Percentiles rank a stretch among this genome's conserved stretches.
These are phyloP conservation scores for Parascotia fuliginaria DNA, from an alignment of 2,888 invertebrate species.

Conservation along the genomic window DNA sequence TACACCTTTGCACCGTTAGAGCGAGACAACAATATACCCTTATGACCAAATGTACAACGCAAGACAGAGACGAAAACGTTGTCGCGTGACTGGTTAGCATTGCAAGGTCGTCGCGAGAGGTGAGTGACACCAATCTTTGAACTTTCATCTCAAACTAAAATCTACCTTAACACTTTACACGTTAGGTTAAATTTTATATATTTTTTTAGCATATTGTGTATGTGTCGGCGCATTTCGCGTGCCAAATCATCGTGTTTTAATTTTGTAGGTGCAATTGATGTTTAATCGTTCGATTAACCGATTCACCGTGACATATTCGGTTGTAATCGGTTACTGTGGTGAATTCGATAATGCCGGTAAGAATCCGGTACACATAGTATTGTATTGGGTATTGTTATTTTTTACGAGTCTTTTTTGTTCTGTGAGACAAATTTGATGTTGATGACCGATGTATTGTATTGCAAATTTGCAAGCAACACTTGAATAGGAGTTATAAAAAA, in stretches of 20 bases:
- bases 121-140: slow-evolving; percentile 69
- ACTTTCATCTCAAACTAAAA: slow-evolving; percentile 6
- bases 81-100: slow-evolving; percentile 81
- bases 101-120: slow-evolving; percentile 82
- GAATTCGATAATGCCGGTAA: slow-evolving; percentile 48
- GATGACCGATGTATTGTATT: slow-evolving; percentile 5
- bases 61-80: slow-evolving; percentile 56
- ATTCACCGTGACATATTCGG: slow-evolving; percentile 51
- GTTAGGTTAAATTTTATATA: slow-evolving; percentile 35
- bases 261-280: slow-evolving; percentile 61
- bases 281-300: slow-evolving; percentile 64
- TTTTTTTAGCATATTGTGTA: slow-evolving; percentile 16
- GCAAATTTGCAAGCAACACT: background rate
- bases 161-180: background rate
- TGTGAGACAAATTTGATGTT: slow-evolving; percentile 6
- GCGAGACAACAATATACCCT: slow-evolving; percentile 45
- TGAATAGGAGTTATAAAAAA: background rate
- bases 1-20: slow-evolving; percentile 51
- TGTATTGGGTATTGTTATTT: slow-evolving; percentile 18
- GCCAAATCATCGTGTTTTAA: slow-evolving; percentile 69
- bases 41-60: slow-evolving; percentile 34
- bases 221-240: slow-evolving; percentile 66
- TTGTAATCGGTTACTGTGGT: slow-evolving; percentile 50
- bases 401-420: slow-evolving; percentile 20
- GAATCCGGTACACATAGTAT: background rate